Conservation (phyloP, 2,797 vertebrate species). For the Thaleichthys pacificus region DNA sequence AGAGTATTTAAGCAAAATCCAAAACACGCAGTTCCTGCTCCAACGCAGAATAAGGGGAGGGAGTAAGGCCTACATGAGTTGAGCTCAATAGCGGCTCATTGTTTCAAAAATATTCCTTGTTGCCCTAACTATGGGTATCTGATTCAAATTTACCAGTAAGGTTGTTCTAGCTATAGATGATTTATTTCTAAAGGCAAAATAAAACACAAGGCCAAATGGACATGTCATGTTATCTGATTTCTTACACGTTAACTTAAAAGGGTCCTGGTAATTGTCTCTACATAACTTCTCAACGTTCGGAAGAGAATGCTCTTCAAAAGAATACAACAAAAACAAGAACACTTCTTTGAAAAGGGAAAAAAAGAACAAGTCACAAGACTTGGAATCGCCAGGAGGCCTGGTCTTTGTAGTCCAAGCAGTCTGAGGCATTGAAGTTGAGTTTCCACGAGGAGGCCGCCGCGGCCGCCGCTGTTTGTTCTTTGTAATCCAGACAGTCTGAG, state of each 20-base stretch:
- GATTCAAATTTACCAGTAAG: constrained; percentile 7
- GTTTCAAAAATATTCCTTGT: constrained; percentile 62
- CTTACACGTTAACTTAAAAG: constrained; percentile 46
- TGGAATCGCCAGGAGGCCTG: constrained; percentile 97
- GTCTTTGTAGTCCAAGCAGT: constrained; percentile 99
- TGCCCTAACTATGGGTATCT: background rate
- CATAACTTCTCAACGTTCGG: constrained; percentile 13
- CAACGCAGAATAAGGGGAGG: background rate
- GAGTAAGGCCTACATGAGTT: constrained; percentile 41
- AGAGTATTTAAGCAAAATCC: constrained; percentile 7
- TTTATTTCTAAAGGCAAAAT: constrained; percentile 1
- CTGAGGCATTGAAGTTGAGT: constrained; percentile 94
- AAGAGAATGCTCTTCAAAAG: constrained; percentile 38
- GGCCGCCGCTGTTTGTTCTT: constrained; percentile 83
- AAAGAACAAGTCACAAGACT: constrained; percentile 83
- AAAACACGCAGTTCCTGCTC: constrained; percentile 11
- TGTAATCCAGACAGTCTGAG: constrained; percentile 97
- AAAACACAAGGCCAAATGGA: background rate
- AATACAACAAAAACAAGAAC: constrained; percentile 25
- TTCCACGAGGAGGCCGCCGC: constrained; percentile 83
- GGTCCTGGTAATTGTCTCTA: constrained; percentile 40
- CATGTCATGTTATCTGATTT: constrained; percentile 22
- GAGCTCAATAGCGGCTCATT: constrained; percentile 30
- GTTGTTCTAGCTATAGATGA: constrained; percentile 7
- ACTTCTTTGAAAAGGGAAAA: constrained; percentile 21